These are phyloP conservation scores for Drosophila ogumai DNA, from an alignment of 1,140 invertebrate genomes.

Conservation along the genomic window DNA sequence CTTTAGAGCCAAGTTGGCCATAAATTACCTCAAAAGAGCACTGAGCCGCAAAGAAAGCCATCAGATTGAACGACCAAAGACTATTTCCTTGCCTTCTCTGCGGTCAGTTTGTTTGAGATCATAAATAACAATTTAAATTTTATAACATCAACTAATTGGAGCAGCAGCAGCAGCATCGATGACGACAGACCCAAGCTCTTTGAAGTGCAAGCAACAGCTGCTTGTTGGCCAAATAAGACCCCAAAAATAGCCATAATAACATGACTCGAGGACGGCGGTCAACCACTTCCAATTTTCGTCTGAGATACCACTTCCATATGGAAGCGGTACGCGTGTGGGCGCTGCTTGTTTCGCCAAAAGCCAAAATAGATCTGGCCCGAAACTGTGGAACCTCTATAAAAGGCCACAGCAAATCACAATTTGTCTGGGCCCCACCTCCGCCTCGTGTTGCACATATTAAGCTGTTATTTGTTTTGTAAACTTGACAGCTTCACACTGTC, in stretches of 20 bases:
- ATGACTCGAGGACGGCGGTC: conserved; percentile 31
- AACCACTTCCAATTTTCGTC: conserved; percentile 24
- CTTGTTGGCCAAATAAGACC: conserved; percentile 20
- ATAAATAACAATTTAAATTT: conserved; percentile 60
- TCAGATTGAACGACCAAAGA: conserved; percentile 12
- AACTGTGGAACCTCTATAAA: not conserved
- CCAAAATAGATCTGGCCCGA: not conserved
- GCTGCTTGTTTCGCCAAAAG: not conserved
- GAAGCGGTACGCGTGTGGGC: conserved; percentile 18
- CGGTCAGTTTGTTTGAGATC: conserved; percentile 39
- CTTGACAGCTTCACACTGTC: conserved; percentile 1
- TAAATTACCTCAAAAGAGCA: conserved; percentile 19
- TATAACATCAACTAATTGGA: conserved; percentile 58
- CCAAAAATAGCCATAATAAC: conserved; percentile 39
- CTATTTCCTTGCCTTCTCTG: conserved; percentile 27
- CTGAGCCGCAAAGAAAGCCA: conserved; percentile 14
- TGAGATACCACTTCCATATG: conserved; percentile 45
- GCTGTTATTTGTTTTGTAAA: conserved; percentile 12
- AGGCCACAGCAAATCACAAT: not conserved
- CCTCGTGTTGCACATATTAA: conserved; percentile 1
- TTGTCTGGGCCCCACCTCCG: not conserved
- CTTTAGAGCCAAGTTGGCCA: not conserved
- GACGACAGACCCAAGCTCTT: conserved; percentile 43
- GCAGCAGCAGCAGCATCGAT: conserved; percentile 27
- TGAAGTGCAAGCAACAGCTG: conserved; percentile 47